Evolutionary conservation across 2,113 vertebrate species (phyloP).

Genomic region (Nothocercus nigrocapillus): DNA sequence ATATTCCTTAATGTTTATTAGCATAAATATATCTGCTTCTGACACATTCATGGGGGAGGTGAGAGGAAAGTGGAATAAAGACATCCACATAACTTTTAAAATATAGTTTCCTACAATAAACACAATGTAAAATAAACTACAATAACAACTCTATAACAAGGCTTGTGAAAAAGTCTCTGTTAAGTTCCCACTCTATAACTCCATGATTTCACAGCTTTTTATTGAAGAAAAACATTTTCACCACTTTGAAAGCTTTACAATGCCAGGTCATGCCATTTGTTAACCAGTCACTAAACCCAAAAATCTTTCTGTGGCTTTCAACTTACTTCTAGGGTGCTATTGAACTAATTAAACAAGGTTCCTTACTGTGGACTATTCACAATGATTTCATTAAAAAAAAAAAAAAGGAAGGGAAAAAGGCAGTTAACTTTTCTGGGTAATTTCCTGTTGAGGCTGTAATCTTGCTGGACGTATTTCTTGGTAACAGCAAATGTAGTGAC

Average conservation of each 20-base stretch:
- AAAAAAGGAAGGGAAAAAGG: background rate
- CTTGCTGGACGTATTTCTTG: background rate
- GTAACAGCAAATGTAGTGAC: background rate
- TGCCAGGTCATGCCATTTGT: background rate
- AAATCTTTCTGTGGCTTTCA: background rate
- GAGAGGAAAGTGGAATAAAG: constrained; percentile 1
- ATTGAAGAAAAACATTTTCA: background rate
- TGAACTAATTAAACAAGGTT: background rate
- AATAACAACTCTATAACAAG: background rate
- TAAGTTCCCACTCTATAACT: background rate
- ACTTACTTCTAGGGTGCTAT: background rate
- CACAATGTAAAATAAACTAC: background rate
- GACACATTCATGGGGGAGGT: background rate
- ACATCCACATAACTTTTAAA: constrained; percentile 11
- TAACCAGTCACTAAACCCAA: background rate
- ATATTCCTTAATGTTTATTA: constrained; percentile 51
- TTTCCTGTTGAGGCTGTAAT: background rate
- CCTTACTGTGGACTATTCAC: background rate
- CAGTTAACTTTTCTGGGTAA: background rate
- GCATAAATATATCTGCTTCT: background rate
- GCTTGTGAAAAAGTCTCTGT: background rate
- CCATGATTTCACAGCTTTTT: background rate
- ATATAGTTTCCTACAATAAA: background rate
- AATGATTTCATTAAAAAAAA: background rate
- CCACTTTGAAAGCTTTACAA: background rate